phyloP scores from a whole-genome alignment of 2,797 vertebrate species.

The Echiichthys vipera region DNA sequence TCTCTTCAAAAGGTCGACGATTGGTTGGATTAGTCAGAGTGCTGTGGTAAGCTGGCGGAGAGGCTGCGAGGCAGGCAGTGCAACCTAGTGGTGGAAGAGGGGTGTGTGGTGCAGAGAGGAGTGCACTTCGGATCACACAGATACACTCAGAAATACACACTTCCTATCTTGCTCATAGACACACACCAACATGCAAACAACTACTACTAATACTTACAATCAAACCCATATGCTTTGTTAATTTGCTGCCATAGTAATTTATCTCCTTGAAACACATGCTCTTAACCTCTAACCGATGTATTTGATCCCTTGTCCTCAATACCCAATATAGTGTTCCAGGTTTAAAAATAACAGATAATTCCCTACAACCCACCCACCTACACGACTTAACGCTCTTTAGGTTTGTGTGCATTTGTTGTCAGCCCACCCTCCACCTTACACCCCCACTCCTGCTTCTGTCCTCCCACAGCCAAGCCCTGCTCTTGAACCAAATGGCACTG shows the following conservation, averaged over 20 bases:
- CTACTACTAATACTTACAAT: no score
- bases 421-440: conserved; percentile 34
- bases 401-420: conserved; percentile 52
- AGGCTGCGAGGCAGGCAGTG: conserved; percentile 80
- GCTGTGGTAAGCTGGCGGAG: conserved; percentile 51
- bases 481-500: conserved; percentile 63
- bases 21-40: conserved; percentile 61
- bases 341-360: conserved; percentile 77
- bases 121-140: conserved; percentile 32
- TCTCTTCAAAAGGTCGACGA: conserved; percentile 49
- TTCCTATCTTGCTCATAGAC: conserved; percentile 30
- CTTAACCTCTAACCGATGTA: conserved; percentile 67
- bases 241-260: conserved; percentile 56
- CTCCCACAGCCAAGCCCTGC: conserved; percentile 29
- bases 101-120: conserved; percentile 53
- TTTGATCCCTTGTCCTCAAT: conserved; percentile 64
- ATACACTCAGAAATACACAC: conserved; percentile 45
- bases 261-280: conserved; percentile 71
- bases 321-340: conserved; percentile 47
- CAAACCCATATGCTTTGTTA: conserved; percentile 45
- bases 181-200: conserved; percentile 28
- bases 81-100: conserved; percentile 83
- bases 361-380: conserved; percentile 60
- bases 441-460: conserved; percentile 8
- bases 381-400: conserved; percentile 52